Evolutionary conservation across 2,797 vertebrate genomes (phyloP), one percentile per base, ranked within the genome.

Genomic region (Danio choprae): DNA sequence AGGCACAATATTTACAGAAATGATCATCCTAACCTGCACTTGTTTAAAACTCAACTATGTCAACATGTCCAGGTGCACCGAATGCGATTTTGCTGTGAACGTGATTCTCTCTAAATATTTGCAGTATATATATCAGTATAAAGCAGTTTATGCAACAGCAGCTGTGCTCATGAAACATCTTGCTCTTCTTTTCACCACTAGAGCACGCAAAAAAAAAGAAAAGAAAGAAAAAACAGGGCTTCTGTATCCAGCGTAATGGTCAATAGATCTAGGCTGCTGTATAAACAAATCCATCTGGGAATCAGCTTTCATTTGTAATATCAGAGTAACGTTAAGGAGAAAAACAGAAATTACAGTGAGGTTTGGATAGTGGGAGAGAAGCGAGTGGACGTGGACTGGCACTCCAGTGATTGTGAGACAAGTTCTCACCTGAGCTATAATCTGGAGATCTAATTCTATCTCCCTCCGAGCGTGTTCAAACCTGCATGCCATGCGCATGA

Each of bases 361-460:
- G 20, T 38, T 59, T 11, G 18, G 22, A 41, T 48, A 43, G 41
- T 12, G 12, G 36, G 63, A 74, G 69, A 58, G 51, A 44, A 75
- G 29, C 15, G 43, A 43, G 16, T 50, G 22, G 51, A 59, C n/a
- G 38, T 59, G 48, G 59, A 55, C 60, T 67, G 72, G 72, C 63
- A 70, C 56, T 73, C 51, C 29, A 29, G 13, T 75, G 56, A 79
- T 10, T 29, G 58, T 41, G 11, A 69, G 51, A 41, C 81, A 67
- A 76, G 77, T 64, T 83, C 71, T 41, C 78, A 73, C 82, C 76
- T 70, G 80, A 76, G 53, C 64, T 77, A 69, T 62, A 78, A 80
- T 78, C 62, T 65, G 38, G 41, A 79, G 79, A 81, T 80, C 84
- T 79, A 74, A 73, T 82, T 77, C 58, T 74, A 75, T 74, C 80